Conservation (phyloP, 2,888 invertebrate genomes). For the Plusia festucae region DNA sequence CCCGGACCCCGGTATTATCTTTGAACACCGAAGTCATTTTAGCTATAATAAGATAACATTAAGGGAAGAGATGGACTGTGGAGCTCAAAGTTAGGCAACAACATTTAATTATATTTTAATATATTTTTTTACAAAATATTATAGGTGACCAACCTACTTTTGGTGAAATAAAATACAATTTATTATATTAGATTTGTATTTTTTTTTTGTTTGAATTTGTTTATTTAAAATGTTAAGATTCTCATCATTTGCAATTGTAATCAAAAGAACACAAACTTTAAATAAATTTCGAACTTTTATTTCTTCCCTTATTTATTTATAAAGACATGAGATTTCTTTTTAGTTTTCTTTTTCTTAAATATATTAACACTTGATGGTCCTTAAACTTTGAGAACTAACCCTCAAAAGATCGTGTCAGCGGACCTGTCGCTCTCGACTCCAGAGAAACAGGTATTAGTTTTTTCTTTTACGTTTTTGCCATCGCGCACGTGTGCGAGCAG, state of each 20-base stretch:
- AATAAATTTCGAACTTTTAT: too few species aligned
- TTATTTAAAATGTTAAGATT: not conserved
- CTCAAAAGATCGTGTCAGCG: slow-evolving; percentile 83
- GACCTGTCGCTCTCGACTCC: slow-evolving; percentile 85
- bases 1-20: slow-evolving; percentile 85
- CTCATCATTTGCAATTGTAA: not conserved
- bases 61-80: slow-evolving; percentile 75
- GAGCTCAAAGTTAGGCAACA: slow-evolving; percentile 68
- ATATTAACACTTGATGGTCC: not conserved
- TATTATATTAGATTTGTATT: too few species aligned
- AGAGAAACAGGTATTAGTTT: slow-evolving; percentile 86
- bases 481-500: slow-evolving; percentile 86
- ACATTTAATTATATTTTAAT: too few species aligned
- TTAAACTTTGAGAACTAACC: slow-evolving; percentile 75
- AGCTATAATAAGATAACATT: slow-evolving; percentile 90
- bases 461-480: slow-evolving; percentile 85
- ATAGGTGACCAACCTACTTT: too few species aligned
- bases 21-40: slow-evolving; percentile 89
- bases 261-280: too few species aligned
- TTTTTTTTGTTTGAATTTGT: not conserved
- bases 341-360: not conserved
- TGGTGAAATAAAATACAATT: too few species aligned
- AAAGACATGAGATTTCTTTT: too few species aligned
- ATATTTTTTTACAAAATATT: too few species aligned
- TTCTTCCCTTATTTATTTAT: too few species aligned